Conservation (phyloP, 2,113 vertebrate species). For the Spheniscus mendiculus region DNA sequence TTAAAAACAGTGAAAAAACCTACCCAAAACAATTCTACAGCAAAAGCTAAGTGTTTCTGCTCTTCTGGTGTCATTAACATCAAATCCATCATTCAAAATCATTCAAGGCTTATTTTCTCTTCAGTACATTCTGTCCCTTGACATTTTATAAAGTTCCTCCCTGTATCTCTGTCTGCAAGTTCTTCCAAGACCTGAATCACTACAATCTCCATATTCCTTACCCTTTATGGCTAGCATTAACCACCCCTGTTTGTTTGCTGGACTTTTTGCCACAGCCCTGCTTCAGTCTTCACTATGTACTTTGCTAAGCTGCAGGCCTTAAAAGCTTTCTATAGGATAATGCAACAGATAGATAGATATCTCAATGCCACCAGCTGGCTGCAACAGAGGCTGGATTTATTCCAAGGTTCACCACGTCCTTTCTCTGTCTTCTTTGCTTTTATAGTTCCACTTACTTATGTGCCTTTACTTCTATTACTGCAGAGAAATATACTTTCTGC, state of each 20-base stretch:
- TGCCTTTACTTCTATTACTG: not conserved
- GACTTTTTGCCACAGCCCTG: not conserved
- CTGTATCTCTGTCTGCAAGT: not conserved
- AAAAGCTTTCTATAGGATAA: not conserved
- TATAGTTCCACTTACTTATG: not conserved
- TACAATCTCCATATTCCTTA: not conserved
- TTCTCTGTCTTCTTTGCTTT: not conserved
- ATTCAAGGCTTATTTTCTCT: not conserved
- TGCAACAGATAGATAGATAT: not conserved
- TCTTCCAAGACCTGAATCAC: not conserved
- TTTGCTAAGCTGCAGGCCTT: not conserved
- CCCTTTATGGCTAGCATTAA: not conserved
- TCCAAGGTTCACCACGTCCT: not conserved
- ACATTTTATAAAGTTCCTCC: not conserved
- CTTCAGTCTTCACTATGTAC: not conserved
- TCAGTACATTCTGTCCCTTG: not conserved
- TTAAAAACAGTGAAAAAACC: not conserved
- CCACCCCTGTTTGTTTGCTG: not conserved
- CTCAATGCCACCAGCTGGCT: not conserved
- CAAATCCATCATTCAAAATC: not conserved
- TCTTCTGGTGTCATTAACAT: not conserved
- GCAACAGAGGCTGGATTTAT: not conserved
- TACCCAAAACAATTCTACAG: not conserved
- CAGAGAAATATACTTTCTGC: not conserved
- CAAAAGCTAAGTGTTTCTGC: not conserved